phyloP scores from a whole-genome alignment of 2,888 invertebrate species.

The Mesorhabditis belari region DNA sequence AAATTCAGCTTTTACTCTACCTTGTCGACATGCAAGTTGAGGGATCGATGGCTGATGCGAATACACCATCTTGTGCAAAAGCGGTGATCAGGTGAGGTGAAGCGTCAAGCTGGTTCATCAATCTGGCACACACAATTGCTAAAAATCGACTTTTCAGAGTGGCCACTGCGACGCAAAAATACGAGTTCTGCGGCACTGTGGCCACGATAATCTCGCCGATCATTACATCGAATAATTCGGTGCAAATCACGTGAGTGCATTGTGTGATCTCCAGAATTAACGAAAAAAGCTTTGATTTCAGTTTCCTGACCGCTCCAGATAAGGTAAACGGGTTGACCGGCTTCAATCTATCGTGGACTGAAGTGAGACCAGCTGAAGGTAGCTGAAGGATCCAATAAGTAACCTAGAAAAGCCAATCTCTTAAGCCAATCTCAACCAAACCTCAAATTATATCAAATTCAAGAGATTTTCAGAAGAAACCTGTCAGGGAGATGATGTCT shows the following conservation, averaged over 20 bases:
- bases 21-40: slow-evolving; percentile 87
- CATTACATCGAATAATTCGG: slow-evolving; percentile 16
- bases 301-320: slow-evolving; percentile 49
- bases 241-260: slow-evolving; percentile 17
- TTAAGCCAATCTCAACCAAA: neutral
- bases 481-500: slow-evolving; percentile 57
- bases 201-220: slow-evolving; percentile 12
- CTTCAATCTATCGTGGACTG: slow-evolving; percentile 52
- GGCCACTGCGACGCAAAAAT: slow-evolving; percentile 14
- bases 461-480: slow-evolving; percentile 22
- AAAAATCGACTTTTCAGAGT: no score
- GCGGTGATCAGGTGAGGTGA: slow-evolving; percentile 19
- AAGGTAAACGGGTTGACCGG: slow-evolving; percentile 51
- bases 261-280: neutral
- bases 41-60: slow-evolving; percentile 60
- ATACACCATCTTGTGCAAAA: slow-evolving; percentile 32
- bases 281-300: slow-evolving; percentile 16
- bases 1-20: slow-evolving; percentile 69
- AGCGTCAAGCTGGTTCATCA: neutral
- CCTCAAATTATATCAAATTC: slow-evolving; percentile 3
- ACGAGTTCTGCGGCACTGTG: slow-evolving; percentile 31
- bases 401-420: neutral
- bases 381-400: neutral
- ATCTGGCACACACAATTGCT: no score
- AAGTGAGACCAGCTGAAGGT: slow-evolving; percentile 40